Percentiles rank a stretch among this genome's conserved stretches.
Conservation (phyloP, 2,888 invertebrate genomes). For the Melipona beecheii region DNA sequence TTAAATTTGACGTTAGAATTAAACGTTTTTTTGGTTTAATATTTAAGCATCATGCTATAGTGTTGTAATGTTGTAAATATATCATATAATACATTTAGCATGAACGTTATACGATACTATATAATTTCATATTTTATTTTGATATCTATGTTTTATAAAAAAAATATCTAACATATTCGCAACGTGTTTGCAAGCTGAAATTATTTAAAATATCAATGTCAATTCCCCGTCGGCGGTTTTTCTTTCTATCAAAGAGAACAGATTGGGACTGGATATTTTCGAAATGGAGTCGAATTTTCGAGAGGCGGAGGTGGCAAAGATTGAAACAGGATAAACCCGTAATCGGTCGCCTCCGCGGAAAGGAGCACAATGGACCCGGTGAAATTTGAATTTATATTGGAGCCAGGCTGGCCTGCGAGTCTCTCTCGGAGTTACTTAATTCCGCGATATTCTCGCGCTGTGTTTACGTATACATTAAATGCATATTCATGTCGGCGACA, state of each 20-base stretch:
- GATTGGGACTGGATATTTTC: neutral
- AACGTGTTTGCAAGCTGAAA: neutral
- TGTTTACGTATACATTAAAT: constrained; percentile 53
- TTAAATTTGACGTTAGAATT: too few species aligned
- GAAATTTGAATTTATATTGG: constrained; percentile 63
- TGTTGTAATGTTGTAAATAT: too few species aligned
- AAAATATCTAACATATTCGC: too few species aligned
- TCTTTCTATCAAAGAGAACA: too few species aligned
- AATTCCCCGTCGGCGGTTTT: neutral
- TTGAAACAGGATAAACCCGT: constrained; percentile 36
- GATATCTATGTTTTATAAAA: too few species aligned
- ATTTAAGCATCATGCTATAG: too few species aligned
- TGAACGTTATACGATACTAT: too few species aligned
- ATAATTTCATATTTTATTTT: too few species aligned
- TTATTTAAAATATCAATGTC: neutral
- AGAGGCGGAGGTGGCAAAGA: neutral
- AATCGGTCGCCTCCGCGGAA: constrained; percentile 26
- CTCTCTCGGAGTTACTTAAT: constrained; percentile 46
- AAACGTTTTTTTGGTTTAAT: too few species aligned
- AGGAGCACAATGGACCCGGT: constrained; percentile 43
- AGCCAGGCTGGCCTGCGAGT: constrained; percentile 27
- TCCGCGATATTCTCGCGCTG: constrained; percentile 34
- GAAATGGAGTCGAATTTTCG: constrained; percentile 23
- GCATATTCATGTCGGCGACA: constrained; percentile 50
- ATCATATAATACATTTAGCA: too few species aligned